These are phyloP conservation scores for Petaurus breviceps DNA, from an alignment of 2,113 vertebrate species.

Conservation along the genomic window DNA sequence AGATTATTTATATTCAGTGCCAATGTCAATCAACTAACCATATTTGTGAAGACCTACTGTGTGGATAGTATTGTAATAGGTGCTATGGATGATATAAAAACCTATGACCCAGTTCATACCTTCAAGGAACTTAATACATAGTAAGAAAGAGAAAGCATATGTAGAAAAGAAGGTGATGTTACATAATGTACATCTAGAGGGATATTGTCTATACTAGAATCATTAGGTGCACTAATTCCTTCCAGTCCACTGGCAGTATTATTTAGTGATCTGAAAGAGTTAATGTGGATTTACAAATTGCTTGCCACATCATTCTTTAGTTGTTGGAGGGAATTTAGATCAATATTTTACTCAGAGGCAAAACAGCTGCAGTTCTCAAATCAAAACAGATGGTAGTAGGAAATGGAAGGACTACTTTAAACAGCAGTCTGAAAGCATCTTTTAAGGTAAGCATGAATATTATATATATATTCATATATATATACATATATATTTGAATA, in stretches of 20 bases:
- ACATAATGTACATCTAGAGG: not conserved
- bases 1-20: not conserved
- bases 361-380: not conserved
- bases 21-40: not conserved
- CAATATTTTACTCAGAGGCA: not conserved
- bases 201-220: not conserved
- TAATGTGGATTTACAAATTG: not conserved
- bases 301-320: not conserved
- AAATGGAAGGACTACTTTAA: not conserved
- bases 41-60: not conserved
- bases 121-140: not conserved
- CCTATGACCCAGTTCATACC: not conserved
- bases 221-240: not conserved
- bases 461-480: no score
- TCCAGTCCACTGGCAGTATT: not conserved
- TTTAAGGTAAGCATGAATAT: not conserved
- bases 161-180: not conserved
- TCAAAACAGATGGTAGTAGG: not conserved
- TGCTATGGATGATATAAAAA: not conserved
- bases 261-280: not conserved
- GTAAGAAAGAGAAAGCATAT: not conserved
- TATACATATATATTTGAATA: not conserved
- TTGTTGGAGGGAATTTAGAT: not conserved
- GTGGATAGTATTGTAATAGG: not conserved
- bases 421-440: not conserved